phyloP scores from a whole-genome alignment of 2,888 invertebrate genomes.

The Schizotus pectinicornis region DNA sequence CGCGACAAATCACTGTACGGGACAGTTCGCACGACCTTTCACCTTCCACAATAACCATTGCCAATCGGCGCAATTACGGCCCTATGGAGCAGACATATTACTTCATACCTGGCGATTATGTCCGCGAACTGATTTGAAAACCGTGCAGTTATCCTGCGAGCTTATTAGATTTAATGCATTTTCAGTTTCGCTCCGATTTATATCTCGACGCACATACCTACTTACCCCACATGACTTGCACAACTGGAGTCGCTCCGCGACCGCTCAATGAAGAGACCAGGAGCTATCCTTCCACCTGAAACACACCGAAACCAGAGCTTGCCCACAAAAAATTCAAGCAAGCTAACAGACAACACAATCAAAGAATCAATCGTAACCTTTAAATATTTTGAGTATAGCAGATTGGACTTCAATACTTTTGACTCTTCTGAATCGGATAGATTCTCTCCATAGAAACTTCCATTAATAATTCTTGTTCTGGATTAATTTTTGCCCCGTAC shows the following conservation, averaged over 20 bases:
- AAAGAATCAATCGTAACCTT: too few species aligned
- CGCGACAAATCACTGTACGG: slow-evolving; percentile 57
- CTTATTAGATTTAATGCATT: background rate
- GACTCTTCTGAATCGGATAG: too few species aligned
- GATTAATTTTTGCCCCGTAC: too few species aligned
- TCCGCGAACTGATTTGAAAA: slow-evolving; percentile 17
- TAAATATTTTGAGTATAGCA: too few species aligned
- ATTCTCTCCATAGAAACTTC: too few species aligned
- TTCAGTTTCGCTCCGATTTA: background rate
- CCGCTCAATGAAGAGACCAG: too few species aligned
- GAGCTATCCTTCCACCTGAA: too few species aligned
- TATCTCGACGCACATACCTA: slow-evolving; percentile 1
- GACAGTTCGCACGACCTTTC: slow-evolving; percentile 59
- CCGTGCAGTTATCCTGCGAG: slow-evolving; percentile 2
- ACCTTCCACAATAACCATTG: slow-evolving; percentile 56
- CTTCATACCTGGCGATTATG: slow-evolving; percentile 35
- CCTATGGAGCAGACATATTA: slow-evolving; percentile 45
- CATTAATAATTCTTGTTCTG: too few species aligned
- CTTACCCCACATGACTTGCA: slow-evolving; percentile 7
- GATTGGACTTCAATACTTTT: too few species aligned
- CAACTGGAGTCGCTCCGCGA: background rate
- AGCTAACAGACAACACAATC: too few species aligned
- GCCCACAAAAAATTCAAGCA: too few species aligned
- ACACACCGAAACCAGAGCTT: too few species aligned
- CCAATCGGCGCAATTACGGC: slow-evolving; percentile 55